Evolutionary conservation across 1,140 invertebrate genomes (phyloP), one percentile per base, ranked within the genome.

Genomic region (Drosophila malerkotliana): DNA sequence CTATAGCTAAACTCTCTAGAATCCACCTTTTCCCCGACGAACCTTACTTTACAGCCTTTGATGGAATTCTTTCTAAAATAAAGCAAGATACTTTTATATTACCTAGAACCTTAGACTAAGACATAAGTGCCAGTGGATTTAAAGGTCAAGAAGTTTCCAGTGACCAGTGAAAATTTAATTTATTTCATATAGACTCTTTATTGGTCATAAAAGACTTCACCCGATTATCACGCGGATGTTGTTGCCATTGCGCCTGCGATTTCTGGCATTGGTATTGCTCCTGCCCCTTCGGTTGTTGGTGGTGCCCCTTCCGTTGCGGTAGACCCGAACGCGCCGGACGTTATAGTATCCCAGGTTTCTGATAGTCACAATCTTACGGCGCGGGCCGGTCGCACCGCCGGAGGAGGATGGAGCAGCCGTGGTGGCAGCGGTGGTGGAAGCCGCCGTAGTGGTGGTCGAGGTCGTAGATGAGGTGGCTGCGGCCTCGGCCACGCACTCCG

Each of bases 211-310:
- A 18, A 21, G 4, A 8, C 14, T 18, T 21, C 18, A 47, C 9
- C 44, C 44, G 44, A 10, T 6, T 47, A 47, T 47, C 7, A 47
- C 44, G 18, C 44, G 44, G 44, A 47, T 21, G 44, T 21, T 47
- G n/a, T 44, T 15, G 18, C 8, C 41, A 7, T 18, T 45, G 12
- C 5, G 39, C 39, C 39, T 41, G 39, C 12, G 12, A 14, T 41
- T 41, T 2, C 39, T 3, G 3, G 4, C n/a, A 41, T 41, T 32
- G 9, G 8, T 10, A 9, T 32, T 32, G 9, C 9, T 3, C 3
- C 10, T 44, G 2, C 14, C 3, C 41, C 41, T 15, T 1, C 5
- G 41, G 14, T 15, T 44, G 41, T 44, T 44, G 14, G 41, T 24
- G 44, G 41, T 24, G 7, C 44, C 7, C 15, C 18, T 47, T 10